Conservation (phyloP, 2,888 invertebrate genomes). For the Sarcophaga caerulescens region DNA sequence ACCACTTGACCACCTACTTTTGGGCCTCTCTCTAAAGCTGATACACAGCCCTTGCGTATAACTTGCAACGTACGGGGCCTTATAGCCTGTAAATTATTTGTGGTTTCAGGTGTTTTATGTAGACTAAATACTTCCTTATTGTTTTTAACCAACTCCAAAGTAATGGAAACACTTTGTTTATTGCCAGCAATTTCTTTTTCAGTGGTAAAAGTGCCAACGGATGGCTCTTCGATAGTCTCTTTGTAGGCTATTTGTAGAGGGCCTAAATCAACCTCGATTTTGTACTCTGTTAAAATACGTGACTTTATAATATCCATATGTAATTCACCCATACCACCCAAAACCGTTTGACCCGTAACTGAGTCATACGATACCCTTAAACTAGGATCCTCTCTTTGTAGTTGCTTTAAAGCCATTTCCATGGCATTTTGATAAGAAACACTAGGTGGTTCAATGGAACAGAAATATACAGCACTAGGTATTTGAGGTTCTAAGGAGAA, state of each 20-base stretch:
- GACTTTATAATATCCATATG: conserved; percentile 97
- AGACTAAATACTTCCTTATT: conserved; percentile 83
- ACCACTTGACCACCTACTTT: conserved; percentile 92
- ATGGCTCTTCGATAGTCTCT: conserved; percentile 84
- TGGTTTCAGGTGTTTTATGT: conserved; percentile 86
- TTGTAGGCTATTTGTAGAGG: conserved; percentile 95
- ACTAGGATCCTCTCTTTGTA: conserved; percentile 96
- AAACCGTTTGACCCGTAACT: conserved; percentile 93
- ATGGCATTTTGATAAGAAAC: conserved; percentile 87
- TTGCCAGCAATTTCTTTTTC: conserved; percentile 81
- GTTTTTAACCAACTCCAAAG: conserved; percentile 79
- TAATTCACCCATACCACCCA: conserved; percentile 98
- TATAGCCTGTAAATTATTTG: conserved; percentile 86
- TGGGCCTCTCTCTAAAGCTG: conserved; percentile 90
- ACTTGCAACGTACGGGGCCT: conserved; percentile 86
- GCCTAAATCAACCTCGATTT: conserved; percentile 94
- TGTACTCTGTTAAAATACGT: conserved; percentile 92
- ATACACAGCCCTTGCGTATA: conserved; percentile 86
- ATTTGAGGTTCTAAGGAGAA: conserved; percentile 84
- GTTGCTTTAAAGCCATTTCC: conserved; percentile 89
- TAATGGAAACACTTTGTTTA: conserved; percentile 78
- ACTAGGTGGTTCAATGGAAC: conserved; percentile 96
- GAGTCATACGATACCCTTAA: conserved; percentile 87
- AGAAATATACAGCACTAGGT: conserved; percentile 98
- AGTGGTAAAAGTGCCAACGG: conserved; percentile 71